Evolutionary conservation across 2,113 vertebrate genomes (phyloP).

Genomic region (Psittacula cyanocephala): DNA sequence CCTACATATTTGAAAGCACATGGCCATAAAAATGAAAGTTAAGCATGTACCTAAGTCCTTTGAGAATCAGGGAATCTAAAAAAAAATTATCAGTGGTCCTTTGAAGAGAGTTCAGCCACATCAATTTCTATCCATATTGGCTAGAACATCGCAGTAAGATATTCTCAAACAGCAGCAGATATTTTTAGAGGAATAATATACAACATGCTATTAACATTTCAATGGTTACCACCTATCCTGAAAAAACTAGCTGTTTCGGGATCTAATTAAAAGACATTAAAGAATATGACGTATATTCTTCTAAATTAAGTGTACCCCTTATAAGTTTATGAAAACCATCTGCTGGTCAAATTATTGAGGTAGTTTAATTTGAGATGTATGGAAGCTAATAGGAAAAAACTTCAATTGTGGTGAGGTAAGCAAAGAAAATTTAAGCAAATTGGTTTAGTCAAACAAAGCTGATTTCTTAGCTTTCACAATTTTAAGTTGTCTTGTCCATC

Average conservation of each 20-base stretch:
- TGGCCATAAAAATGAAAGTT: background rate
- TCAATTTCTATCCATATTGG: background rate
- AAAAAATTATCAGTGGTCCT: background rate
- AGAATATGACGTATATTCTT: background rate
- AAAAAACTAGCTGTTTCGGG: background rate
- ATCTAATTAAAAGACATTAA: background rate
- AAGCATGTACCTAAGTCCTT: background rate
- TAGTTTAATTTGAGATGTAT: background rate
- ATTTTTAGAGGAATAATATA: background rate
- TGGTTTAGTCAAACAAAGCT: background rate
- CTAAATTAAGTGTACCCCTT: background rate
- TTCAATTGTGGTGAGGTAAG: background rate
- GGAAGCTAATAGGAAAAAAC: background rate
- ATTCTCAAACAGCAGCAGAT: background rate
- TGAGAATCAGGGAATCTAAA: background rate
- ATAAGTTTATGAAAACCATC: background rate
- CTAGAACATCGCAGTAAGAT: background rate
- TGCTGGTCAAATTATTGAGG: background rate
- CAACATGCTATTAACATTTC: background rate
- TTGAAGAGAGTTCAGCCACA: background rate
- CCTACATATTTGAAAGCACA: background rate
- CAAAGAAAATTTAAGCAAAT: background rate
- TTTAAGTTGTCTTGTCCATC: background rate
- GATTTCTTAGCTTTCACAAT: background rate
- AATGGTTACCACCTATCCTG: background rate